Conservation (phyloP, 2,888 invertebrate species). For the Hirudinaria manillensis region DNA sequence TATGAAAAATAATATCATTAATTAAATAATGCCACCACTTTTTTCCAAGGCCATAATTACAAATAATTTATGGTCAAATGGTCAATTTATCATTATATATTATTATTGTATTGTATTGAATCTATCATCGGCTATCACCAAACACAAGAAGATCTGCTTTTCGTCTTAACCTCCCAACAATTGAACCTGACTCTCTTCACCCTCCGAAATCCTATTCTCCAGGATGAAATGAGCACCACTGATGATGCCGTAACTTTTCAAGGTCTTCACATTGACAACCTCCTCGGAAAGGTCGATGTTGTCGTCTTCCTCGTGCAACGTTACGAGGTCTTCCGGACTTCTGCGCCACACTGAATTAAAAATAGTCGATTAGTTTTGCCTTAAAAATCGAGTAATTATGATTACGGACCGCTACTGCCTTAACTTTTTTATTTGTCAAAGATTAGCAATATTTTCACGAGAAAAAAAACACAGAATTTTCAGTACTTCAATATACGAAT, state of each 20-base stretch:
- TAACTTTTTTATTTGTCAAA: too few species aligned
- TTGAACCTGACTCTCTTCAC: not conserved
- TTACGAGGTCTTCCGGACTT: not conserved
- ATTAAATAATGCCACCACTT: not conserved
- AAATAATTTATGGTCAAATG: not conserved
- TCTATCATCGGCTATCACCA: not conserved
- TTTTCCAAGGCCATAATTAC: not conserved
- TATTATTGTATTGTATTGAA: not conserved
- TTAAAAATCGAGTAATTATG: too few species aligned
- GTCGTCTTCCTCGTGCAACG: constrained; percentile 4
- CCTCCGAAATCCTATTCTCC: not conserved
- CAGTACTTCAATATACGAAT: too few species aligned
- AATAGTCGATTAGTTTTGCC: too few species aligned
- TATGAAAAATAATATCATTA: not conserved
- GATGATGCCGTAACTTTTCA: not conserved
- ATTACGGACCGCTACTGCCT: too few species aligned
- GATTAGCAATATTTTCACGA: too few species aligned
- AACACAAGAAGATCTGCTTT: not conserved
- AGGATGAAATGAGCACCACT: not conserved
- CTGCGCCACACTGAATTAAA: not conserved
- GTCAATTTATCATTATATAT: too few species aligned
- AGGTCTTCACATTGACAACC: not conserved
- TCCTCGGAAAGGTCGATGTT: not conserved
- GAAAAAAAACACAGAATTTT: too few species aligned
- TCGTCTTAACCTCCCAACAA: not conserved